Evolutionary conservation across 2,797 vertebrate species (phyloP), one percentile per base, ranked within the genome.

Genomic region (Chelidonichthys spinosus): DNA sequence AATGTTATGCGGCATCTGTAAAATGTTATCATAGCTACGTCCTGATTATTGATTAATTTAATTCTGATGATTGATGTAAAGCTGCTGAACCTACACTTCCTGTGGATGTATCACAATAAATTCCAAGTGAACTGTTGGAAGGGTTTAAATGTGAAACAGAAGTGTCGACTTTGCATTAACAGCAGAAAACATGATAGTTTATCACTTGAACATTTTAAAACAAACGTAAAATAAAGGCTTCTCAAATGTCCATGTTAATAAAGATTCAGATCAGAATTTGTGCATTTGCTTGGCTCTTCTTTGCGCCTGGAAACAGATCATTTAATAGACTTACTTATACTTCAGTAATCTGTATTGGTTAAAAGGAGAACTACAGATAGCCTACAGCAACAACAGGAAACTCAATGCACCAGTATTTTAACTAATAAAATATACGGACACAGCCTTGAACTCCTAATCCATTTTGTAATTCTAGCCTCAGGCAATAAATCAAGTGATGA

Each of bases 371-470:
- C 43, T 32, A 7, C 44, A 44, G 14, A 25, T 61, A 36, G 7
- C 40, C 14, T 18, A 33, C 13, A 68, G 17, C 11, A 33, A 53
- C 0, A 44, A 46, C 11, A 62, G 10, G 39, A 66, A 67, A 59
- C 3, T 32, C 54, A 59, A 50, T 11, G 46, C 4, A 61, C 47
- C 61, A 73, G 18, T 37, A 60, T 52, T 67, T 68, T 67, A 59
- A 82, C 78, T 63, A 76, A 73, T 74, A 63, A 72, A 69, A 59
- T n/a, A 68, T 40, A 15, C 68, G 39, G 52, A 58, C 61, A 40
- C 14, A 72, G 35, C 87, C 89, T 86, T 90, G 88, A 89, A 87
- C 63, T 78, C 49, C 44, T 50, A 66, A 72, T 63, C 11, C 0
- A 43, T 74, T 37, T 46, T 40, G 59, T 83, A 76, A 83, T 82